Conservation (phyloP, 2,797 vertebrate species). For the Argyrosomus regius region DNA sequence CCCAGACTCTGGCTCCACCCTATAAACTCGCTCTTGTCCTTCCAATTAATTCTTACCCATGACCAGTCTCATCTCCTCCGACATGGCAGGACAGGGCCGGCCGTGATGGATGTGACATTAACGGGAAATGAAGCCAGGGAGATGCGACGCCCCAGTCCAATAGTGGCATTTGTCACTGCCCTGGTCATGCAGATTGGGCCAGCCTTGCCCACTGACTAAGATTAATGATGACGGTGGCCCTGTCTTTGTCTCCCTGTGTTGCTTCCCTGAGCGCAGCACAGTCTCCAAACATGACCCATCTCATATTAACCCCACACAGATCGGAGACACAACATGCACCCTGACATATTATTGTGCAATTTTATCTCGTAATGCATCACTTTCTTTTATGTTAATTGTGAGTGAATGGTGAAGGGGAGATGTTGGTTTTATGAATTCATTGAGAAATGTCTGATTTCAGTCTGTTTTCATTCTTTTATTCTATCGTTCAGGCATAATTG, state of each 20-base stretch:
- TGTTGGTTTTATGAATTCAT: background rate
- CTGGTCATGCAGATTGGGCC: conserved; percentile 81
- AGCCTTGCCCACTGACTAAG: conserved; percentile 79
- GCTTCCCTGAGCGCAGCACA: conserved; percentile 60
- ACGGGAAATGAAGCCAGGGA: conserved; percentile 82
- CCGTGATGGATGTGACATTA: conserved; percentile 85
- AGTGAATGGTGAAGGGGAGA: conserved; percentile 3
- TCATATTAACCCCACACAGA: conserved; percentile 46
- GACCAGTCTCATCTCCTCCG: conserved; percentile 73
- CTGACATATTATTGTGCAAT: conserved; percentile 20
- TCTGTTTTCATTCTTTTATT: background rate
- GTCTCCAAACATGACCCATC: conserved; percentile 61
- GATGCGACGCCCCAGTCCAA: conserved; percentile 78
- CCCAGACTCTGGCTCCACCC: conserved; percentile 27
- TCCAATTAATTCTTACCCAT: conserved; percentile 75
- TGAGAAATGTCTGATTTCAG: background rate
- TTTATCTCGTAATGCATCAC: background rate
- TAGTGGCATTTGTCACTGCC: conserved; percentile 85
- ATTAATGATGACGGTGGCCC: conserved; percentile 82
- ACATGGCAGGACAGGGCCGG: conserved; percentile 74
- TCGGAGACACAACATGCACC: conserved; percentile 31
- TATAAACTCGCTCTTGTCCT: conserved; percentile 72
- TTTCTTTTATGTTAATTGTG: conserved; percentile 16
- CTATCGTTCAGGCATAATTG: background rate
- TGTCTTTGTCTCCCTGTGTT: conserved; percentile 79